These are phyloP conservation scores for Cyanistes caeruleus DNA, from an alignment of 2,113 vertebrate species.

Conservation along the genomic window DNA sequence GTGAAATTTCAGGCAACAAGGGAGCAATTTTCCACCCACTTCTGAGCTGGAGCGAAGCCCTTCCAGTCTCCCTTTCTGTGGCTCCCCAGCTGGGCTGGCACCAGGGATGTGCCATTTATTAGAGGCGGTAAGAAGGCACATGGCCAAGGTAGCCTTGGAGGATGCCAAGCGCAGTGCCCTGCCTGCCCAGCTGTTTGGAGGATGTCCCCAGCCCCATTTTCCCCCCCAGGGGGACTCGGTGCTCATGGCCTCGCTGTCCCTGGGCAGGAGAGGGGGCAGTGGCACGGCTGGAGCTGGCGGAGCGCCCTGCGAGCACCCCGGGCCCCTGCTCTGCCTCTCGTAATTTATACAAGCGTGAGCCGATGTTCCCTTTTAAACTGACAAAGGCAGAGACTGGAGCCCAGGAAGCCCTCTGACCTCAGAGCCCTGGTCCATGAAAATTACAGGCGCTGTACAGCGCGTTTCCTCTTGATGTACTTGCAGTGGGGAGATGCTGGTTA, in stretches of 20 bases:
- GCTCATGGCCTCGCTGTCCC: rapidly evolving
- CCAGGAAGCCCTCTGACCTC: slow-evolving; percentile 72
- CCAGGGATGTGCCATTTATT: neutral
- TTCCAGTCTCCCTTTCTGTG: slow-evolving; percentile 15
- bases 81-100: slow-evolving; percentile 59
- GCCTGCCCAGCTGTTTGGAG: neutral
- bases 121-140: neutral
- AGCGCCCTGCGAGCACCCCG: neutral
- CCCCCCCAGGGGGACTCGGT: rapidly evolving
- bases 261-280: neutral
- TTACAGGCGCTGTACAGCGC: slow-evolving; percentile 62
- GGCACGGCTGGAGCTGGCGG: neutral
- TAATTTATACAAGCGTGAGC: slow-evolving; percentile 71
- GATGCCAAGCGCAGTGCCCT: neutral
- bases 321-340: neutral
- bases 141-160: slow-evolving; percentile 37
- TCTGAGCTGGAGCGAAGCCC: slow-evolving; percentile 56
- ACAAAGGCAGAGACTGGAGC: slow-evolving; percentile 74
- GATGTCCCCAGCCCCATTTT: neutral
- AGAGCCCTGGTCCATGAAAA: slow-evolving; percentile 72
- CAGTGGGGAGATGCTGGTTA: slow-evolving; percentile 78
- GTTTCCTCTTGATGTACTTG: slow-evolving; percentile 75
- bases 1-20: slow-evolving; percentile 53
- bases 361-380: slow-evolving; percentile 77
- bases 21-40: slow-evolving; percentile 60